Base-by-base conservation (phyloP, 2,888 invertebrate genomes). In the Hylaea fasciaria region DNA sequence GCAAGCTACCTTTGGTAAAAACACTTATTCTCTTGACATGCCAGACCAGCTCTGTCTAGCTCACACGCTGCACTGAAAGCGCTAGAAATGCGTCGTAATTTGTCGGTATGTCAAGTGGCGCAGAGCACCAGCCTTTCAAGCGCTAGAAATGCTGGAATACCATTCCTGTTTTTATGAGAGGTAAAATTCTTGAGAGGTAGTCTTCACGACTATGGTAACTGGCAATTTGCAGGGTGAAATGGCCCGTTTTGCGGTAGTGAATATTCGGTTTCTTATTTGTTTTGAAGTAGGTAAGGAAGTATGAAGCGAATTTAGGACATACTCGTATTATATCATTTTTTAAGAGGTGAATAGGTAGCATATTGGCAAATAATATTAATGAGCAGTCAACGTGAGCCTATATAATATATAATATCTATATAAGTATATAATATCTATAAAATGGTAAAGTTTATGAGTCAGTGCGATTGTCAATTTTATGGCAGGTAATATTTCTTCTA, bases 131-230 rank as follows among this genome's bases (percentile, higher is more conserved):
- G 45, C 50, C 28, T 51, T 60, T 55, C 39, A 37, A 52, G 56
- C 37, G 56, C 47, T 61, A 37, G 14, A 50, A 60, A 46, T 16
- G 41, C 59, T 47, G 48, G 39, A 49, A 63, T 59, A 59, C 46
- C 44, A 59, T 59, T 48, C 49, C 45, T 0, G 41, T 58, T 63
- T 62, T 58, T 58, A 58, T 50, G 62, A 62, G 57, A 50, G 54
- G 57, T 48, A 51, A n/a, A 52, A 56, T 56, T 61, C 54, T 55
- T 58, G 39, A 58, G 51, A 46, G 60, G 55, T 50, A 49, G 59
- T 59, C 59, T 49, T 54, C 35, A 44, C 51, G 37, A 48, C 41
- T 47, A 57, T 56, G 52, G 55, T 53, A 59, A 59, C 57, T 56
- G 63, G 59, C 59, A 53, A 63, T 59, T 59, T 59, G 56, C 43